phyloP scores from a whole-genome alignment of 2,888 invertebrate genomes.

The Callyntrura guangdongensis region DNA sequence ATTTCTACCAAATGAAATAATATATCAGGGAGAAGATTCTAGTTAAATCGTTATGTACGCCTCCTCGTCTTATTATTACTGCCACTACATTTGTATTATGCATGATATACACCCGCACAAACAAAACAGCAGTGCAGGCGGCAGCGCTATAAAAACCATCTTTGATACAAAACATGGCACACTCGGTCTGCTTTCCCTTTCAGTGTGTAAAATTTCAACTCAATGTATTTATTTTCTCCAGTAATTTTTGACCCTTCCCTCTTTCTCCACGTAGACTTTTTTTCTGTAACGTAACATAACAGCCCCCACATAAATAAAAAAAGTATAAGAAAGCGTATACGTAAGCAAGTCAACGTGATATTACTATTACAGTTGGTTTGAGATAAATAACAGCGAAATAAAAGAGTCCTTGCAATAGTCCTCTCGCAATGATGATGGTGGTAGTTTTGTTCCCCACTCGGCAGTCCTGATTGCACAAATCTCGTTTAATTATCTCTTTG shows the following conservation, averaged over 20 bases:
- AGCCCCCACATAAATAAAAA: conserved; percentile 52
- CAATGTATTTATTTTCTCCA: neutral
- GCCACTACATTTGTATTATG: conserved; percentile 25
- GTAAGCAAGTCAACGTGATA: conserved; percentile 4
- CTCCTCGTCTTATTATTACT: conserved; percentile 58
- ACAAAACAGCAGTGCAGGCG: too few relatives aligned
- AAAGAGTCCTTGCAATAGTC: neutral
- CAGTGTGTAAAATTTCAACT: neutral
- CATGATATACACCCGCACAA: conserved; percentile 8
- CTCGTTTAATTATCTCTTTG: conserved; percentile 73
- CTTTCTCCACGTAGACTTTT: neutral
- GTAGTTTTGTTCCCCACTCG: conserved; percentile 10
- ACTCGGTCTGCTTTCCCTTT: neutral
- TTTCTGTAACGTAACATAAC: neutral
- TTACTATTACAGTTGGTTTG: conserved; percentile 64
- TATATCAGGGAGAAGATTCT: conserved; percentile 56
- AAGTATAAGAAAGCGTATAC: conserved; percentile 30
- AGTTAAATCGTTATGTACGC: conserved; percentile 66
- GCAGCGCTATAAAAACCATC: conserved; percentile 5
- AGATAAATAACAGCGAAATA: conserved; percentile 24
- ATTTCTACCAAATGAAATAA: conserved; percentile 61
- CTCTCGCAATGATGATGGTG: neutral
- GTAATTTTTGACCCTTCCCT: neutral
- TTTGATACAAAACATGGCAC: neutral
- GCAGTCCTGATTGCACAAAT: conserved; percentile 70